phyloP scores from a whole-genome alignment of 1,140 invertebrate genomes.

The Mercenaria mercenaria region DNA sequence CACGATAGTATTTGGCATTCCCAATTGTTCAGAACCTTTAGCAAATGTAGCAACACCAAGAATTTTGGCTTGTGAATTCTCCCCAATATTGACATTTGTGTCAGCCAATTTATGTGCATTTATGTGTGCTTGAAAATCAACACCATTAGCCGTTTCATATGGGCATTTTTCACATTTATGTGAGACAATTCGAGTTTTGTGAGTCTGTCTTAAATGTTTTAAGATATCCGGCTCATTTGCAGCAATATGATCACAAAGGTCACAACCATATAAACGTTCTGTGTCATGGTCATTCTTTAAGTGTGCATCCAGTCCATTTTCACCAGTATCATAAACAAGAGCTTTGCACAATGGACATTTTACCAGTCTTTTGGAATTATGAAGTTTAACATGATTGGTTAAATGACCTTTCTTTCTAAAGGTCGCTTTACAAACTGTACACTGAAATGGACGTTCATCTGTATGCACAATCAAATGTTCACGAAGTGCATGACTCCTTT shows the following conservation, averaged over 20 bases:
- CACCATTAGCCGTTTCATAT: slow-evolving; percentile 50
- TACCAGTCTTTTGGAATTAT: slow-evolving; percentile 75
- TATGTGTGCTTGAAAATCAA: slow-evolving; percentile 45
- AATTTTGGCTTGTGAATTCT: not conserved
- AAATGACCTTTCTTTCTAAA: slow-evolving; percentile 85
- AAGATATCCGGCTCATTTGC: slow-evolving; percentile 75
- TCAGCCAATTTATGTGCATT: slow-evolving; percentile 41
- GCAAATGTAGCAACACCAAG: slow-evolving; percentile 52
- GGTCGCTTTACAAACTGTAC: slow-evolving; percentile 83
- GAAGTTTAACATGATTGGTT: slow-evolving; percentile 85
- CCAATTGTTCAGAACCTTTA: not conserved
- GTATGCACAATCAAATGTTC: slow-evolving; percentile 85
- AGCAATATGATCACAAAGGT: slow-evolving; percentile 79
- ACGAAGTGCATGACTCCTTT: slow-evolving; percentile 83
- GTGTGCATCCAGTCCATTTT: slow-evolving; percentile 76
- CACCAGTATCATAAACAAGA: slow-evolving; percentile 62
- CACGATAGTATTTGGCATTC: slow-evolving; percentile 13
- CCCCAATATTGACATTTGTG: slow-evolving; percentile 33
- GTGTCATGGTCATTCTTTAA: slow-evolving; percentile 77
- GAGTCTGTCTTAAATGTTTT: slow-evolving; percentile 75
- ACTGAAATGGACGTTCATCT: slow-evolving; percentile 82
- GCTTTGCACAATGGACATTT: slow-evolving; percentile 74
- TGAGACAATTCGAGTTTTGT: slow-evolving; percentile 55
- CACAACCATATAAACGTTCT: slow-evolving; percentile 79
- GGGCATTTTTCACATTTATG: slow-evolving; percentile 59